These are phyloP conservation scores for Hippasteria phrygiana DNA, from an alignment of 53 echinoderm and acorn worm genomes.

Conservation along the genomic window DNA sequence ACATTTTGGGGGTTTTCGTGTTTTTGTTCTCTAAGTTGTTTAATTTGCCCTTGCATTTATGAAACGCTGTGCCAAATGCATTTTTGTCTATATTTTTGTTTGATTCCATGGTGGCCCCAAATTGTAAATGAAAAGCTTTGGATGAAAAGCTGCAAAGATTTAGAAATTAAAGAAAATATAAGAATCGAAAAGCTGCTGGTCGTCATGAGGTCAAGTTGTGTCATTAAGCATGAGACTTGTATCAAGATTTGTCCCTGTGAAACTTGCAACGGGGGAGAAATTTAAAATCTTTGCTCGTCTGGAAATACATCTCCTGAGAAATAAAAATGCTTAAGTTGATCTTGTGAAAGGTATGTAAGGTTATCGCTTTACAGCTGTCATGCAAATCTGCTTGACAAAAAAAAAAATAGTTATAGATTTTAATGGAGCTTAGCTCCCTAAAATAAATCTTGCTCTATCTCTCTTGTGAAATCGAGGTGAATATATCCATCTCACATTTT, in stretches of 20 bases:
- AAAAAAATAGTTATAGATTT: constrained; percentile 25
- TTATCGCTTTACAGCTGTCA: constrained; percentile 30
- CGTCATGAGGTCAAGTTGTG: not conserved
- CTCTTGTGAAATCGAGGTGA: constrained; percentile 45
- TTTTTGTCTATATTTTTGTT: constrained; percentile 13
- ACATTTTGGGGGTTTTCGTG: not conserved
- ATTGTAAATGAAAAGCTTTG: not conserved
- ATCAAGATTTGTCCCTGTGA: not conserved
- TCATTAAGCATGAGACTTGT: not conserved
- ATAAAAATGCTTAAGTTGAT: not conserved
- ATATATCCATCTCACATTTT: constrained; percentile 50
- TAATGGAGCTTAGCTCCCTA: constrained; percentile 61
- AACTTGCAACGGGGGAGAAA: not conserved
- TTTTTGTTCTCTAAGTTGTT: not conserved
- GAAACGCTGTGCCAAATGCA: constrained; percentile 52
- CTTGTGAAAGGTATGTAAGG: not conserved
- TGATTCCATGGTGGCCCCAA: not conserved
- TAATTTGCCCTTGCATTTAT: not conserved
- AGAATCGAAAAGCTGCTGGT: not conserved
- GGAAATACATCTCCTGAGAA: not conserved
- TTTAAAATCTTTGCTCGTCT: not conserved
- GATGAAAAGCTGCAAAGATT: not conserved
- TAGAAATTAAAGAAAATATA: not conserved
- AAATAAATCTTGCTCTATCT: constrained; percentile 31
- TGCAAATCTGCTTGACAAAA: constrained; percentile 34